Base-by-base conservation (phyloP, 2,888 invertebrate genomes). In the Neocrepidodera transversa region DNA sequence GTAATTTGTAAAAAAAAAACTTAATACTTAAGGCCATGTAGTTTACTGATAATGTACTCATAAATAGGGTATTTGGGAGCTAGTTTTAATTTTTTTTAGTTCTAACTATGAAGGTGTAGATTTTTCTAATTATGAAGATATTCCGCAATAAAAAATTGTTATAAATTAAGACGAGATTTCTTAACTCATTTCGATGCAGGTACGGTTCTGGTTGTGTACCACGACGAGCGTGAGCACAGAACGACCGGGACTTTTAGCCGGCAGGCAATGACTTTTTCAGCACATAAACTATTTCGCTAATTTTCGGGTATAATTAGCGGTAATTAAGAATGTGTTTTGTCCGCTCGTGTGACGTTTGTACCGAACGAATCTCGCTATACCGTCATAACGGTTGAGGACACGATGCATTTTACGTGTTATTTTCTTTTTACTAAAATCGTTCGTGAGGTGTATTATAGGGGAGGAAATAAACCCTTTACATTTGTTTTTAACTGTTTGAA, bases 261-360 rank as follows among this genome's bases (percentile, higher is more conserved):
- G 17, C 49, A 48, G 49, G 36, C 49, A 36, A 49, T 49, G 49
- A 49, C 49, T 49, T 49, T 49, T 49, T 45, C 11, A 26, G 4
- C 45, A 45, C 28, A 45, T 45, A 45, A n/a, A 45, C 45, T 26
- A 45, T 45, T 45, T 23, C 11, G 47, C 52, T 58, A 58, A 58
- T 58, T 58, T 58, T 58, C 47, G 38, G 47, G 13, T 13, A 47
- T 48, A 58, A 58, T 58, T 58, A 58, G 47, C 45, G 38, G 30
- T 58, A 52, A 58, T 58, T 58, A 58, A 38, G 20, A 16, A 11
- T 17, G 38, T 26, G 51, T 51, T 58, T 40, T 35, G 38, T 52
- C 45, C 45, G 45, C 58, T 48, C 52, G 51, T 58, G 47, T 47
- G 52, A 52, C 52, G 50, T 32, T 23, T 28, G 14, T 32, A 28